phyloP scores from a whole-genome alignment of 2,113 vertebrate genomes.

The Opisthocomus hoazin region DNA sequence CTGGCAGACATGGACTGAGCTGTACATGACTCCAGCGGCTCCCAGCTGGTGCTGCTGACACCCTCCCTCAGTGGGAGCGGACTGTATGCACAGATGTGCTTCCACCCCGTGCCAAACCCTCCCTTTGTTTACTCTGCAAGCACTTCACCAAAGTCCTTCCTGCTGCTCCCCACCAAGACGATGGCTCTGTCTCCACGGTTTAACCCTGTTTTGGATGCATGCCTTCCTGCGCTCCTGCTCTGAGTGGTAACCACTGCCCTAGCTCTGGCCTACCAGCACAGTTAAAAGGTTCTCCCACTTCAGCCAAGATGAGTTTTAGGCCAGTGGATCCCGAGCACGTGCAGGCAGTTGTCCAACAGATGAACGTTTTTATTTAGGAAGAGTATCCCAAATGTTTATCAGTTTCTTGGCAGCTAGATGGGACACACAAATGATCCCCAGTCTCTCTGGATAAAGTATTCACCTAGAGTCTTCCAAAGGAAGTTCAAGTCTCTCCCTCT shows the following conservation, averaged over 20 bases:
- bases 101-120: constrained; percentile 35
- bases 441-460: not conserved
- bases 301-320: not conserved
- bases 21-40: not conserved
- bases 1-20: not conserved
- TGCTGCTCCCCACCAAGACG: constrained; percentile 53
- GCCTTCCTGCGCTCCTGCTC: not conserved
- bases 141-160: constrained; percentile 61
- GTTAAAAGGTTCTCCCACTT: not conserved
- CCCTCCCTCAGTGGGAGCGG: not conserved
- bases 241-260: not conserved
- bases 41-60: constrained; percentile 18
- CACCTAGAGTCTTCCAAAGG: not conserved
- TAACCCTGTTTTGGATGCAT: not conserved
- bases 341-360: not conserved
- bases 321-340: not conserved
- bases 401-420: not conserved
- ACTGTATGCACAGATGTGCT: not conserved
- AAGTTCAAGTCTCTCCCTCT: not conserved
- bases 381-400: not conserved
- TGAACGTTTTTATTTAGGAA: not conserved
- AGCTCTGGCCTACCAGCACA: not conserved
- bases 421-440: not conserved
- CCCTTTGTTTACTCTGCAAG: constrained; percentile 63
- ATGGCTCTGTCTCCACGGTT: not conserved